Base-by-base conservation (phyloP, 1,140 invertebrate genomes). In the Zophobas morio region DNA sequence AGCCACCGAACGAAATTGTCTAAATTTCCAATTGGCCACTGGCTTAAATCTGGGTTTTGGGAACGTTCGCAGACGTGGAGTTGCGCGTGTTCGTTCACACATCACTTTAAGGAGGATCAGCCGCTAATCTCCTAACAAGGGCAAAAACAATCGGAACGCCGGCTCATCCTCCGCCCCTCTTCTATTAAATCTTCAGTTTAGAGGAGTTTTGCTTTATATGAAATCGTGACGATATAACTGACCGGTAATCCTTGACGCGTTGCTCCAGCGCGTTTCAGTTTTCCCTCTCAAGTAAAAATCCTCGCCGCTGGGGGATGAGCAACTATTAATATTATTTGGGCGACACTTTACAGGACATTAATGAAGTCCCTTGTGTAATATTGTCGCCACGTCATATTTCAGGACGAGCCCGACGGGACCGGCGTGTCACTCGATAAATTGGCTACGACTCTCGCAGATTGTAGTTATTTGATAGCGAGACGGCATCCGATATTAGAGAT, bases 291-390 rank as follows among this genome's bases (percentile, higher is more conserved):
- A 66, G 60, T 66, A 66, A 66, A 66, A 66, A 66, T 66, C 39
- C 60, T 42, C 39, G 60, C 35, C 60, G 60, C 60, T 66, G 40
- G 60, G 60, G 60, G 60, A 66, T 66, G 60, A 66, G 82, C 79
- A 77, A 84, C 84, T 84, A 86, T 86, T 86, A 86, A 86, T 86
- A 84, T 86, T 85, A 85, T 86, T 86, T 84, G 81, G 83, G 80
- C 81, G 85, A 85, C 85, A 85, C 80, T 86, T 85, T 86, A 82
- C 84, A 80, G 83, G 84, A 84, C 84, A 86, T 86, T 86, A 86
- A 86, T 86, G 85, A 86, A 85, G 85, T 86, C 85, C 85, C 85
- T 77, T 53, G 85, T 83, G 85, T 84, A 82, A 84, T 84, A 85
- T 86, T 85, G 84, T 84, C 84, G 84, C 78, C 82, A 83, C 81